Percentiles rank a stretch among this genome's conserved stretches.
These are phyloP conservation scores for Apodemia mormo DNA, from an alignment of 2,888 invertebrate species.

Conservation along the genomic window DNA sequence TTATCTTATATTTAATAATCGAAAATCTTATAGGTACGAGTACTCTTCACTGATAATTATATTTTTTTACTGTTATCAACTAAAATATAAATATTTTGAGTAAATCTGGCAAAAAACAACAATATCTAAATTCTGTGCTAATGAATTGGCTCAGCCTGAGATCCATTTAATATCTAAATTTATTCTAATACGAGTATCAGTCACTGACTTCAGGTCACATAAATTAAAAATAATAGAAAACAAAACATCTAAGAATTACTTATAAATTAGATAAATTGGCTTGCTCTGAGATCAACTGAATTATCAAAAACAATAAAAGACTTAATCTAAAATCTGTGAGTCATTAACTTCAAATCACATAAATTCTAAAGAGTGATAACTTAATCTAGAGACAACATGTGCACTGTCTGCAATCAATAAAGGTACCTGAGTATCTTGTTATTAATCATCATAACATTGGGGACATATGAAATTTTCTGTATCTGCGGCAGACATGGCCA, in stretches of 20 bases:
- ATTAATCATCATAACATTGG: slow-evolving; percentile 8
- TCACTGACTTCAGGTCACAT: slow-evolving; percentile 4
- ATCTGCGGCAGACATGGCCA: slow-evolving; percentile 35
- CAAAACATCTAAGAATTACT: too few species aligned
- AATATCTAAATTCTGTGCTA: slow-evolving; percentile 1
- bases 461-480: slow-evolving; percentile 19
- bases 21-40: background rate
- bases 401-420: background rate
- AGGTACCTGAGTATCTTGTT: background rate
- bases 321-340: background rate
- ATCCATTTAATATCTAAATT: slow-evolving; percentile 6
- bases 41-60: background rate
- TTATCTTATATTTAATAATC: background rate
- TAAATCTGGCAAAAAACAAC: background rate
- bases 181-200: background rate
- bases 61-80: slow-evolving; percentile 3
- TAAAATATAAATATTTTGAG: background rate
- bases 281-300: slow-evolving; percentile 5
- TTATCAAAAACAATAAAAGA: background rate
- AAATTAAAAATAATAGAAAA: background rate
- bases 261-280: background rate
- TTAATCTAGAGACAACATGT: background rate
- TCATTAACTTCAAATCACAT: slow-evolving; percentile 1
- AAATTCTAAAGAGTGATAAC: background rate
- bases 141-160: background rate